Percentiles rank a stretch among this genome's conserved stretches.
These are phyloP conservation scores for Elysia crispata DNA, from an alignment of 2,888 invertebrate genomes.

Conservation along the genomic window DNA sequence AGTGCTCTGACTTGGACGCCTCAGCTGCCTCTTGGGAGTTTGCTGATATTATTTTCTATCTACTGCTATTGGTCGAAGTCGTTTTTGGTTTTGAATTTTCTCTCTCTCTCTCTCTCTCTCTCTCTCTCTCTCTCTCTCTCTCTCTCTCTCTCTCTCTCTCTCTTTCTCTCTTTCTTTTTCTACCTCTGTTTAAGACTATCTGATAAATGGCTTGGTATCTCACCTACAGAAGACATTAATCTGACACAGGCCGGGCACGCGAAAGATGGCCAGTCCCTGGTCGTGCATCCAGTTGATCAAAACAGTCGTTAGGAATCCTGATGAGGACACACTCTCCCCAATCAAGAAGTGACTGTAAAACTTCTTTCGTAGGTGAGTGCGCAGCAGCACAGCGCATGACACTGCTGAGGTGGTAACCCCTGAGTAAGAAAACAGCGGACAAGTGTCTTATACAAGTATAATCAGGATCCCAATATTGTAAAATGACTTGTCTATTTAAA, in stretches of 20 bases:
- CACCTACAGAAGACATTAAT: constrained; percentile 57
- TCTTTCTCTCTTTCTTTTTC: no score
- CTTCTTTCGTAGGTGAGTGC: constrained; percentile 57
- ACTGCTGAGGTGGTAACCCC: constrained; percentile 55
- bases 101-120: no score
- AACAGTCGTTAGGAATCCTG: constrained; percentile 60
- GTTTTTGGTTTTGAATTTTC: no score
- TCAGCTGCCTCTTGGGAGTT: no score
- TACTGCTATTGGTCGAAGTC: no score
- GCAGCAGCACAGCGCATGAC: constrained; percentile 57
- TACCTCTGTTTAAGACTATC: no score
- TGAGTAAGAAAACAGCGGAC: not conserved
- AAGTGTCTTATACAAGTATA: not conserved
- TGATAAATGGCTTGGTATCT: no score
- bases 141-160: no score
- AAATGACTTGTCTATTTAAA: not conserved
- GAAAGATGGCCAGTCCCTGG: constrained; percentile 59
- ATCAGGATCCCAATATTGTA: not conserved
- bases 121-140: no score
- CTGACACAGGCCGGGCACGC: constrained; percentile 64
- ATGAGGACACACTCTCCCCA: constrained; percentile 58
- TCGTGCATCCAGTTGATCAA: constrained; percentile 61
- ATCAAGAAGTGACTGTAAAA: constrained; percentile 62
- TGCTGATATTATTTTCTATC: no score
- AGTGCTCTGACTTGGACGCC: no score